A percentile compares a stretch with the other conserved stretches of the same genome.
Conservation (phyloP, 2,888 invertebrate genomes). For the Lepeophtheirus nordmannii region DNA sequence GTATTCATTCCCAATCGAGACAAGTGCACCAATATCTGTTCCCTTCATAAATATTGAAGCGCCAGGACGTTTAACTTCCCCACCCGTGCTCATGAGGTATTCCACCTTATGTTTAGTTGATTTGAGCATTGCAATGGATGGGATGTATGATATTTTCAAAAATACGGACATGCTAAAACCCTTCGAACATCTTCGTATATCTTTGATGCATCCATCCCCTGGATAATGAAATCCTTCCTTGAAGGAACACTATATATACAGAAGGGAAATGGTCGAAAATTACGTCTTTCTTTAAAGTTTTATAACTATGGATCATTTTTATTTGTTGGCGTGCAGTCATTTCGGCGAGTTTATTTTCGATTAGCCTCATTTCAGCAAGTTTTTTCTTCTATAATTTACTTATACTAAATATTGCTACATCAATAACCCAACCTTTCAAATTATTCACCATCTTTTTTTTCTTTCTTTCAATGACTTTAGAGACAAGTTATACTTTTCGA, state of each 20-base stretch:
- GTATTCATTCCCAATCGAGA: not conserved
- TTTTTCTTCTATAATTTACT: too few relatives aligned
- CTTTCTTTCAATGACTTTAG: too few relatives aligned
- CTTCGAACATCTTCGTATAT: not conserved
- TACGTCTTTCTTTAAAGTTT: too few relatives aligned
- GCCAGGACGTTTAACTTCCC: conserved; percentile 1
- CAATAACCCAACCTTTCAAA: too few relatives aligned
- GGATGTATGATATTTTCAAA: not conserved
- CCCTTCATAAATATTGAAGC: not conserved
- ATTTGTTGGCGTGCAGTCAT: too few relatives aligned
- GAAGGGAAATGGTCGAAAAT: too few relatives aligned
- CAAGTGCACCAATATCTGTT: conserved; percentile 6
- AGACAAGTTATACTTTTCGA: too few relatives aligned
- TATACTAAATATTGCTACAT: too few relatives aligned
- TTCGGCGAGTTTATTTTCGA: too few relatives aligned
- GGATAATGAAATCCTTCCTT: not conserved
- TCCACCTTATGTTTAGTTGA: not conserved
- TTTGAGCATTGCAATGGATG: not conserved
- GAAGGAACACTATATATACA: not conserved
- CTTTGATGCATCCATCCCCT: not conserved
- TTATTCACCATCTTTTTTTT: too few relatives aligned
- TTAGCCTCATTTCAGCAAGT: too few relatives aligned
- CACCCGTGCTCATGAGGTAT: conserved; percentile 16
- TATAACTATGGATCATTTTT: too few relatives aligned
- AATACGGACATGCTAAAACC: not conserved